Base-by-base conservation (phyloP, 2,888 invertebrate species). In the Zygaena filipendulae region DNA sequence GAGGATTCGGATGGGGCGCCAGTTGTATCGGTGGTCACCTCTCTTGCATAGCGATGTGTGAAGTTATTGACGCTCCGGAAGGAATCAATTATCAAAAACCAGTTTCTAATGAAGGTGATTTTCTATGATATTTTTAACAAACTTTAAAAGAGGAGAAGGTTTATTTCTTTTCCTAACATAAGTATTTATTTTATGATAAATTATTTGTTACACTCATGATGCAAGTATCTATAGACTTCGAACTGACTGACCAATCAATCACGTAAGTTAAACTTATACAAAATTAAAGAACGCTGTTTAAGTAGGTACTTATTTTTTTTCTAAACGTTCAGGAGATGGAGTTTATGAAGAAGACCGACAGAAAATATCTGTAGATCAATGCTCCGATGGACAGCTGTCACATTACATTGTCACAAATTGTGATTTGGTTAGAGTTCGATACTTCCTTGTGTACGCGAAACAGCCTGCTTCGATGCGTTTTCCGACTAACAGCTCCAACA, bases 41-140 rank as follows among this genome's bases (percentile, higher is more conserved):
- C 27, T 87, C 90, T 21, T 88, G 90, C 52, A 81, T 93, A 24
- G 92, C 91, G 2, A 67, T 93, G 35, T 90, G 92, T 66, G 91
- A 94, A 72, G 84, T 91, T 28, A 83, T 92, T 24, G 84, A 90
- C 59, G 85, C 90, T 50, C 84, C 86, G 2, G 82, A 84, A 29
- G 82, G 82, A 38, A 82, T 85, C 4, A 81, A 81, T 47, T 81
- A 80, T 40, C 82, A 82, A 40, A 81, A 75, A 48, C 67, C 67
- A 0, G 53, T 66, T 18, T 47, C 59, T 6, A 64, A 58, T 42
- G 74, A 72, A 60, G 79, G 77, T 68, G 36, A n/a, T 37, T 13
- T 29, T 18, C 13, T 9, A 16, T 9, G 23, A 20, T 21, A 10
- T 3, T 11, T 21, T n/a, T n/a, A n/a, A n/a, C n/a, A n/a, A n/a